Evolutionary conservation across 2,797 vertebrate species (phyloP), one percentile per base, ranked within the genome.

Genomic region (Acestrorhynchus altus): DNA sequence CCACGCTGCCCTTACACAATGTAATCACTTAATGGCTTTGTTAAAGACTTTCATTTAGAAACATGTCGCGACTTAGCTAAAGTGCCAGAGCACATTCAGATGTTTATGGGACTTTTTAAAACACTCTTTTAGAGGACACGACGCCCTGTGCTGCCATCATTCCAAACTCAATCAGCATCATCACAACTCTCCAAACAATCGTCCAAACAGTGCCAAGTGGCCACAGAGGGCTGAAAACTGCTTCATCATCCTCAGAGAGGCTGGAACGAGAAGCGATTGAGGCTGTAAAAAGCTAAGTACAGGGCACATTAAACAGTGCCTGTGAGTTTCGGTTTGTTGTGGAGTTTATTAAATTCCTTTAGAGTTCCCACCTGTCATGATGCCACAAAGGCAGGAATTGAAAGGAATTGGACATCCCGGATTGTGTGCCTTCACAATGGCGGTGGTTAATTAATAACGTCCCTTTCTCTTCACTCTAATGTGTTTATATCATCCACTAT

Each of bases 301-400:
- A 47, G 26, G 24, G n/a, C 64, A 46, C 64, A 66, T 67, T 47
- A 67, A 49, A 49, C 22, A 18, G 64, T 28, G 15, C 12, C 63
- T 15, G 63, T 65, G 39, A 16, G 24, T 6, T 24, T 28, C 12
- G 26, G 22, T 11, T 1, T 24, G 22, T 24, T 24, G 22, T 13
- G 52, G 52, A 35, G 57, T 60, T 35, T 60, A 60, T 60, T n/a
- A 60, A 60, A 10, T 60, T 60, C 35, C 57, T 35, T n/a, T 16
- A 10, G 28, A 60, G 57, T 28, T 60, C 9, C 13, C 18, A 8
- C 8, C 22, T 60, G 26, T 60, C 26, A 60, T 28, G 16, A 35
- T 31, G 28, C 57, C 57, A 35, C 18, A 15, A 35, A n/a, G 57
- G 57, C 22, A 35, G 57, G 28, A 35, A 60, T n/a, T 15, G 10